Conservation (phyloP, 2,113 vertebrate genomes). For the Marmota flaviventris region DNA sequence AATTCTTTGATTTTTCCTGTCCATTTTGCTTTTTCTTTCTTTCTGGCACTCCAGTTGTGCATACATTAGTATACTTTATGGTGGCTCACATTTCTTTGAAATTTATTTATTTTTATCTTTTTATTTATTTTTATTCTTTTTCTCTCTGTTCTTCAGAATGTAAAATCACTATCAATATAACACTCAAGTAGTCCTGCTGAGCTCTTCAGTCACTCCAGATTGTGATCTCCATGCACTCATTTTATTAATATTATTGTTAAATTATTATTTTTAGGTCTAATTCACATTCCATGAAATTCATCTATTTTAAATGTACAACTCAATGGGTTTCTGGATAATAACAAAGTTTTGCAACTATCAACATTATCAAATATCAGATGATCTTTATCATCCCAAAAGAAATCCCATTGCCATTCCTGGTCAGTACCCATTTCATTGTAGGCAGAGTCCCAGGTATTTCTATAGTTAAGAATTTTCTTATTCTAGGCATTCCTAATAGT, state of each 20-base stretch:
- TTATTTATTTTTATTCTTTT: not conserved
- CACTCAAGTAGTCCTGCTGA: not conserved
- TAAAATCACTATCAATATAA: not conserved
- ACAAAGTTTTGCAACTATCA: not conserved
- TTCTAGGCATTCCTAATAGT: not conserved
- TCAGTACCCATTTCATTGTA: not conserved
- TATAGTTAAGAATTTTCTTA: not conserved
- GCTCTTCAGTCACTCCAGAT: not conserved
- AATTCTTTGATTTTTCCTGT: not conserved
- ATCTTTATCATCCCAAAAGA: not conserved
- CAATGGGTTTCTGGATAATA: not conserved
- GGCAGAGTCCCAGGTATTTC: not conserved
- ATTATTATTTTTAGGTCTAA: not conserved
- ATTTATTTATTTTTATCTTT: too few relatives aligned
- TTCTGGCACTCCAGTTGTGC: not conserved
- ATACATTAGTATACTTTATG: too few relatives aligned
- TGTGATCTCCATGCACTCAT: not conserved
- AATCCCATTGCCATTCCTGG: not conserved
- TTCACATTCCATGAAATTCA: not conserved
- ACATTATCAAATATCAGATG: not conserved
- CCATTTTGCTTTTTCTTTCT: too few relatives aligned
- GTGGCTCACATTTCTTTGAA: not conserved
- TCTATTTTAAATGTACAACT: not conserved
- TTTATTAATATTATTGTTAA: not conserved
- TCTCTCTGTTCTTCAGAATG: not conserved